Evolutionary conservation across 1,140 invertebrate genomes (phyloP).

Genomic region (Bombus haemorrhoidalis): DNA sequence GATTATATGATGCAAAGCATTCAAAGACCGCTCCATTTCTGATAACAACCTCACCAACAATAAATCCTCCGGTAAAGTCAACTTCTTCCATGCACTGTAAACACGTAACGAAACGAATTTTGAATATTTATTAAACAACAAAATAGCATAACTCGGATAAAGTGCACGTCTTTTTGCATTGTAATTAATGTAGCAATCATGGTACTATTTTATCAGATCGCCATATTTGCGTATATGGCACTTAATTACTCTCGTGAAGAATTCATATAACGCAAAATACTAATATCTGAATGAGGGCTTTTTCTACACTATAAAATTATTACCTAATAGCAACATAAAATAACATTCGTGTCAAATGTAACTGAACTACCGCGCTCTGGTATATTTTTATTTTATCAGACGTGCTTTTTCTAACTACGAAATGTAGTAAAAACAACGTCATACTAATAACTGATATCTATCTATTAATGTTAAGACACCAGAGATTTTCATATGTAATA

Average conservation of each 20-base stretch:
- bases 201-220: not conserved
- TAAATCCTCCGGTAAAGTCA: not conserved
- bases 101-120: not conserved
- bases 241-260: not conserved
- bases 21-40: not conserved
- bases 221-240: not conserved
- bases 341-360: not conserved
- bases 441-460: not conserved
- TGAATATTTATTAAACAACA: not conserved
- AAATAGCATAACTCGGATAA: not conserved
- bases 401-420: not conserved
- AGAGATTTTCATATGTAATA: not conserved
- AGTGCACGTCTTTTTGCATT: not conserved
- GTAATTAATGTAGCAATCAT: not conserved
- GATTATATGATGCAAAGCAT: not conserved
- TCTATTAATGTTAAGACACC: not conserved
- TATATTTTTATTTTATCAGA: constrained; percentile 17
- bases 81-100: not conserved
- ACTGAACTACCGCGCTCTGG: no score
- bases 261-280: not conserved
- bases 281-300: not conserved
- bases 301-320: constrained; percentile 26
- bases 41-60: not conserved
- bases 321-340: not conserved
- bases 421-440: not conserved